Evolutionary conservation across 2,888 invertebrate genomes (phyloP).

Genomic region (Tenthredo scrophulariae): DNA sequence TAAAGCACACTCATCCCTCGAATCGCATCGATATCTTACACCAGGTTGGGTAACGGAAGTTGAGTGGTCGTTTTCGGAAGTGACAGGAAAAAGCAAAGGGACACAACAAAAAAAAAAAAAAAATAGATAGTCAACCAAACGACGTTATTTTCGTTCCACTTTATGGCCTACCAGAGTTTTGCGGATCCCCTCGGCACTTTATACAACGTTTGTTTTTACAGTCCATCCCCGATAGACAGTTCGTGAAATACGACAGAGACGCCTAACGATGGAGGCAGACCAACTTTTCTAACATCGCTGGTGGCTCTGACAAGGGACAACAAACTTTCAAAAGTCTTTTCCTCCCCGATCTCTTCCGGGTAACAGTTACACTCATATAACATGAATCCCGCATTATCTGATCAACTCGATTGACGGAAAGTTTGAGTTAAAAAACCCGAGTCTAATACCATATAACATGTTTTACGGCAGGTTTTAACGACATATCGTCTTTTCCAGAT

Average conservation of each 20-base stretch:
- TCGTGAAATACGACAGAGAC: slow-evolving; percentile 52
- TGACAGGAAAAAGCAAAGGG: slow-evolving; percentile 6
- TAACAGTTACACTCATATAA: slow-evolving; percentile 29
- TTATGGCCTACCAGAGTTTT: slow-evolving; percentile 39
- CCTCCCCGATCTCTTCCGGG: slow-evolving; percentile 33
- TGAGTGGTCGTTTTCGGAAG: slow-evolving; percentile 37
- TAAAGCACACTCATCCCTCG: not conserved
- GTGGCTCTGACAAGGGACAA: slow-evolving; percentile 48
- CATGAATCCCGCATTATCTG: slow-evolving; percentile 32
- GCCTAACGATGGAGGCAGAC: slow-evolving; percentile 43
- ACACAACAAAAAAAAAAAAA: not conserved
- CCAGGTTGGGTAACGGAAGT: slow-evolving; percentile 39
- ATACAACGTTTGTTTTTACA: slow-evolving; percentile 54
- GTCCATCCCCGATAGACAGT: slow-evolving; percentile 52
- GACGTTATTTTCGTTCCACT: slow-evolving; percentile 50
- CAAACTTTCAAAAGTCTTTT: slow-evolving; percentile 44
- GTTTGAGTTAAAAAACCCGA: not conserved
- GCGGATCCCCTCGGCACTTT: slow-evolving; percentile 46
- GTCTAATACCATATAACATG: not conserved
- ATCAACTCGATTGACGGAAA: slow-evolving; percentile 29
- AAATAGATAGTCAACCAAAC: slow-evolving; percentile 23
- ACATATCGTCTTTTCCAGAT: not conserved
- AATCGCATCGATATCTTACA: not conserved
- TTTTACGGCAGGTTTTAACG: not conserved
- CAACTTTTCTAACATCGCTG: slow-evolving; percentile 48